Evolutionary conservation across 2,888 invertebrate genomes (phyloP), one percentile per base, ranked within the genome.

Genomic region (Onchidella celtica): DNA sequence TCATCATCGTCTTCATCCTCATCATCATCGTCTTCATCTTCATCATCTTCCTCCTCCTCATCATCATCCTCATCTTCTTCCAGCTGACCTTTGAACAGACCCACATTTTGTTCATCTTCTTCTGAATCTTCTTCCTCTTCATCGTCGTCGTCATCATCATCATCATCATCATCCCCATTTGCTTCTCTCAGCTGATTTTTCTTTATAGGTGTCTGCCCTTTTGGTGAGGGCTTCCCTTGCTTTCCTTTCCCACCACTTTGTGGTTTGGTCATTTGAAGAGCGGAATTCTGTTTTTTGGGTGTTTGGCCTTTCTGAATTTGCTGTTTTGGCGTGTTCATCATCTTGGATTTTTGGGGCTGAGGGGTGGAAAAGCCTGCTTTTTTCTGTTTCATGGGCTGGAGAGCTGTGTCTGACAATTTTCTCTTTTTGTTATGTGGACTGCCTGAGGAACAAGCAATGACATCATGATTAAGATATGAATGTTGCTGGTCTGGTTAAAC

Each of bases 321-420:
- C n/a, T 29, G 27, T 34, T 75, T 63, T 11, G 17, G 38, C 27
- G 4, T 38, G 36, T 38, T 29, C 9, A n/a, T 40, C n/a, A 11
- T 14, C 34, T 65, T 55, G 17, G 38, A 36, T n/a, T 21, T 40
- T 29, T 57, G 55, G 34, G 68, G 17, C n/a, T 79, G 61, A n/a
- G 70, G 72, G 24, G 72, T 70, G 40, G 70, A 70, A 21, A 72
- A 72, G 0, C 47, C 21, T 17, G 78, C 57, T 59, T 59, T 68
- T 24, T 66, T 32, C 32, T 6, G 57, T 55, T 32, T 34, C 34
- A 24, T 21, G 17, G 61, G 32, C 55, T 79, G 63, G 2, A 24
- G 27, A 34, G 59, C 70, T 1, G 72, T 29, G n/a, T 70, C 79
- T 47, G 70, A 63, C 9, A 63, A 24, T 40, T 72, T 70, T 40